A percentile compares a stretch with the other conserved stretches of the same genome.
These are phyloP conservation scores for Anas bahamensis DNA, from an alignment of 2,797 vertebrate species.

Conservation along the genomic window DNA sequence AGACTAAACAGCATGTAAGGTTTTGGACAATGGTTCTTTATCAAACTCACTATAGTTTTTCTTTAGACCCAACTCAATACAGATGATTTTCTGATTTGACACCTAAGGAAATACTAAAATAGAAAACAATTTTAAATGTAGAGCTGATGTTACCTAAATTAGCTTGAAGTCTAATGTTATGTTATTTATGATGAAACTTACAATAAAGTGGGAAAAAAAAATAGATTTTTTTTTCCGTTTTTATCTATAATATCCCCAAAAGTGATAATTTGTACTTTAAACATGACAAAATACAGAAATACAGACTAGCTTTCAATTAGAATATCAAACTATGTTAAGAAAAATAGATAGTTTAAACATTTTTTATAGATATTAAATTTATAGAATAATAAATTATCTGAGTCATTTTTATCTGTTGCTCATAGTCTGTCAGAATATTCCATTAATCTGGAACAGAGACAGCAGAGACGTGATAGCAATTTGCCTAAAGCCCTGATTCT, in stretches of 20 bases:
- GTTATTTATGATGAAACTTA: background rate
- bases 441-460: background rate
- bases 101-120: background rate
- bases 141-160: background rate
- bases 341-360: background rate
- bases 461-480: background rate
- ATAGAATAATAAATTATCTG: background rate
- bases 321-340: background rate
- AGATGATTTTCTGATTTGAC: background rate
- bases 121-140: background rate
- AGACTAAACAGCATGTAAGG: background rate
- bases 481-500: background rate
- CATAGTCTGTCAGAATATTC: background rate
- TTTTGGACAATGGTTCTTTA: background rate
- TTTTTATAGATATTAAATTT: background rate
- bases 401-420: background rate
- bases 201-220: background rate
- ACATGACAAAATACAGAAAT: background rate
- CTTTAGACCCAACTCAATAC: background rate
- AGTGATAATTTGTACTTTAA: background rate
- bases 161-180: background rate
- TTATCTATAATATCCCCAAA: background rate
- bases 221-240: background rate
- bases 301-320: background rate
- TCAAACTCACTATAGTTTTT: background rate